Conservation (phyloP, 2,113 vertebrate genomes). For the Rhynchomys soricoides region DNA sequence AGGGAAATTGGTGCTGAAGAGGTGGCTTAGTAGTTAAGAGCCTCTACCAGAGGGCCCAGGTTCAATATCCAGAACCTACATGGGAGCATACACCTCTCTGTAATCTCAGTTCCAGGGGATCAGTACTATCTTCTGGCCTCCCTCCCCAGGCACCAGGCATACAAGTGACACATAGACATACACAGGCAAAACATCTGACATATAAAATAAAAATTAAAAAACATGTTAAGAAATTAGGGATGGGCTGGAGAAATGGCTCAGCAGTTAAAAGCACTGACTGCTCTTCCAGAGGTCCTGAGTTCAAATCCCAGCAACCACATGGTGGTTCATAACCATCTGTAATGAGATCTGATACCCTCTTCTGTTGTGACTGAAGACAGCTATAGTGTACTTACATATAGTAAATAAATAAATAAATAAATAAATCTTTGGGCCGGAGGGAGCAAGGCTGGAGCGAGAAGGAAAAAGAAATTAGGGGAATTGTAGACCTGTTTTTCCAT, state of each 20-base stretch:
- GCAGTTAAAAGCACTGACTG: too few species aligned
- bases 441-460: too few species aligned
- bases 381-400: too few species aligned
- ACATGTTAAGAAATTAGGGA: neutral
- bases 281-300: too few species aligned
- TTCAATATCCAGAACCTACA: neutral
- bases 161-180: neutral
- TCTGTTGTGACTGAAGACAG: too few species aligned
- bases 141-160: neutral
- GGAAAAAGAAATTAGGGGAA: slow-evolving; percentile 20
- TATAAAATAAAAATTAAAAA: neutral
- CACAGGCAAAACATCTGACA: neutral
- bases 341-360: too few species aligned
- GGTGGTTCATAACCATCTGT: too few species aligned
- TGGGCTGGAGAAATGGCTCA: too few species aligned
- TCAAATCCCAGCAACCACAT: too few species aligned
- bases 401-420: too few species aligned
- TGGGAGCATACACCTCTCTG: neutral
- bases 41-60: neutral
- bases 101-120: neutral
- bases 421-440: too few species aligned
- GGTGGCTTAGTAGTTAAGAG: neutral
- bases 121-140: neutral
- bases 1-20: neutral
- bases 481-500: slow-evolving; percentile 27